A percentile compares a stretch with the other conserved stretches of the same genome.
phyloP scores from a whole-genome alignment of 2,888 invertebrate species.

The Synergus japonicus region DNA sequence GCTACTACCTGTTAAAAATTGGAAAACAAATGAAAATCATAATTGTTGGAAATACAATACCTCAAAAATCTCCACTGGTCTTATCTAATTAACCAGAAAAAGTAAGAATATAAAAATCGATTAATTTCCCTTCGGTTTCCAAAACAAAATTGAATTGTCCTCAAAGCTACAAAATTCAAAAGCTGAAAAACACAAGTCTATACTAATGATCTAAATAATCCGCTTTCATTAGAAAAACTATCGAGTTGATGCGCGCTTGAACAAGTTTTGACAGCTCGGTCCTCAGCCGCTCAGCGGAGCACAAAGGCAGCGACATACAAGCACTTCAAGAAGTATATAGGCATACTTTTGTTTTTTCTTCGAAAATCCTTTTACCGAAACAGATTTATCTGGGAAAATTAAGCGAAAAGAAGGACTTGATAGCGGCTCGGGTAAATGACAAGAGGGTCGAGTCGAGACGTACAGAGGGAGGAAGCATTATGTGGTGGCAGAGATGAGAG shows the following conservation, averaged over 20 bases:
- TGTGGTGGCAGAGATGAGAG: conserved; percentile 38
- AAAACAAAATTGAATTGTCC: not conserved
- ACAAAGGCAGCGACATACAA: conserved; percentile 59
- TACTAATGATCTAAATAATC: conserved; percentile 13
- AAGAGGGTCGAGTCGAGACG: conserved; percentile 22
- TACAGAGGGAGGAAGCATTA: conserved; percentile 42
- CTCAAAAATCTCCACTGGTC: conserved; percentile 3
- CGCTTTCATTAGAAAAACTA: conserved; percentile 13
- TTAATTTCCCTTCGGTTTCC: not conserved
- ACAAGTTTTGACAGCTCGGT: conserved; percentile 62
- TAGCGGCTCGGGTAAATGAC: conserved; percentile 19
- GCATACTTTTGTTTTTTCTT: not conserved
- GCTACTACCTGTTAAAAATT: too few relatives aligned
- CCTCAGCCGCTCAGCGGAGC: conserved; percentile 55
- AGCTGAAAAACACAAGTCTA: not conserved
- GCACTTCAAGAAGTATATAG: not conserved
- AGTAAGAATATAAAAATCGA: not conserved
- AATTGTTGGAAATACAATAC: not conserved
- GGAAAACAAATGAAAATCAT: too few relatives aligned
- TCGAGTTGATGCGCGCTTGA: conserved; percentile 38
- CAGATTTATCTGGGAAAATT: not conserved
- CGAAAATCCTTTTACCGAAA: not conserved
- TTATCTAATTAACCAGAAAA: not conserved
- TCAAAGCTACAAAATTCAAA: not conserved
- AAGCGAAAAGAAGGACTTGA: not conserved